These are phyloP conservation scores for Pituophis catenifer DNA, from an alignment of 2,113 vertebrate species.

Conservation along the genomic window DNA sequence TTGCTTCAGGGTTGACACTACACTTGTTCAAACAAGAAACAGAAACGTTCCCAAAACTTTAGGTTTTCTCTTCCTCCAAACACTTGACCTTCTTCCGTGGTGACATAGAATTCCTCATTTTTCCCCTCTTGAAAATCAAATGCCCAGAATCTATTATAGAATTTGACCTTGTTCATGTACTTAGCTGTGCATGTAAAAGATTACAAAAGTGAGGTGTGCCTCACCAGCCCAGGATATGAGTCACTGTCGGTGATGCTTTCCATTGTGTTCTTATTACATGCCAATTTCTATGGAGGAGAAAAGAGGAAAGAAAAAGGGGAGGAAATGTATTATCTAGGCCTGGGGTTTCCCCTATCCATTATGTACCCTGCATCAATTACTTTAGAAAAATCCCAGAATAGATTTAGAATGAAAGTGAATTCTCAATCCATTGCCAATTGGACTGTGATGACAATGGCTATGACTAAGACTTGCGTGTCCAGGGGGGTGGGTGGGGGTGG, in stretches of 20 bases:
- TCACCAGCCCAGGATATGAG: conserved; percentile 66
- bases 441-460: conserved; percentile 4
- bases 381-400: conserved; percentile 43
- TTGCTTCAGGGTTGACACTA: too few relatives aligned
- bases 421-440: conserved; percentile 39
- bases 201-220: conserved; percentile 40
- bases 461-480: conserved; percentile 51
- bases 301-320: neutral
- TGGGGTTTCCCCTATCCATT: conserved; percentile 45
- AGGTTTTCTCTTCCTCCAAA: neutral
- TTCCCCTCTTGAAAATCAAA: neutral
- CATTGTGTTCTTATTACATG: conserved; percentile 55
- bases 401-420: conserved; percentile 38
- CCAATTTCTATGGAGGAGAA: conserved; percentile 24
- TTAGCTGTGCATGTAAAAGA: conserved; percentile 47
- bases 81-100: conserved; percentile 10
- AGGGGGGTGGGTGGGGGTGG: neutral
- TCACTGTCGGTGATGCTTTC: conserved; percentile 55
- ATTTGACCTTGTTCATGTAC: conserved; percentile 43
- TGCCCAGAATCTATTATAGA: conserved; percentile 9
- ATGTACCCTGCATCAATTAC: conserved; percentile 37
- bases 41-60: neutral
- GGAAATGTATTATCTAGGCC: conserved; percentile 40
- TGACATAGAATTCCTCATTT: neutral
- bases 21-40: neutral